These are phyloP conservation scores for Cheilosia impressa DNA, from an alignment of 2,888 invertebrate genomes.

Conservation along the genomic window DNA sequence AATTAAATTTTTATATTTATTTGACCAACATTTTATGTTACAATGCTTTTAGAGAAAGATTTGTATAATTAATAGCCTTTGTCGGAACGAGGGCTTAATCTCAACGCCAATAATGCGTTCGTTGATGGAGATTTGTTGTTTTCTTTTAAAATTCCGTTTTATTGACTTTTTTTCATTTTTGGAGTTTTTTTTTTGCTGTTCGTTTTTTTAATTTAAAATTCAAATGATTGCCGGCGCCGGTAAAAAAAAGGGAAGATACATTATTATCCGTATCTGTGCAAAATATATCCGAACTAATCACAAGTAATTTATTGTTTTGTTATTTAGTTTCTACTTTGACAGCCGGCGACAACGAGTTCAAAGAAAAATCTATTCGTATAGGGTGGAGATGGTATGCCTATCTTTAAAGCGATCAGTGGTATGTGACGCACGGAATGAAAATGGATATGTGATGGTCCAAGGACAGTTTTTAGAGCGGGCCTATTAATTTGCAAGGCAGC, in stretches of 20 bases:
- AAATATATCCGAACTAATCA: slow-evolving; percentile 44
- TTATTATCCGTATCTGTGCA: slow-evolving; percentile 19
- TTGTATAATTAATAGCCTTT: slow-evolving; percentile 73
- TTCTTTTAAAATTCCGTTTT: slow-evolving; percentile 35
- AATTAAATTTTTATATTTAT: slow-evolving; percentile 74
- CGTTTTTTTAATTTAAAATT: slow-evolving; percentile 47
- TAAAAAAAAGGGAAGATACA: slow-evolving; percentile 12
- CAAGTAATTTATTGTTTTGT: slow-evolving; percentile 46
- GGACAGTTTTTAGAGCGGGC: not conserved
- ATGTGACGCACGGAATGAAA: not conserved
- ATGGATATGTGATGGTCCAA: not conserved
- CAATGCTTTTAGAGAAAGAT: slow-evolving; percentile 74
- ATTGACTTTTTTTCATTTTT: not conserved
- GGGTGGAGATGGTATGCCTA: not conserved
- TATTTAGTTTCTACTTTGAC: not conserved
- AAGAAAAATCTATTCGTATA: not conserved
- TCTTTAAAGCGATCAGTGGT: not conserved
- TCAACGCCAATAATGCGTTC: slow-evolving; percentile 50
- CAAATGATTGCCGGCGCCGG: slow-evolving; percentile 66
- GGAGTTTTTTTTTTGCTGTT: not conserved
- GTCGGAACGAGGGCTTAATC: slow-evolving; percentile 61
- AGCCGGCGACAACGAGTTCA: not conserved
- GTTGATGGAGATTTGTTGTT: slow-evolving; percentile 69
- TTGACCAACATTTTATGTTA: slow-evolving; percentile 72
- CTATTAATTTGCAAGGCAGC: not conserved